These are phyloP conservation scores for Brachyopa scutellaris DNA, from an alignment of 2,888 invertebrate genomes.

Conservation along the genomic window DNA sequence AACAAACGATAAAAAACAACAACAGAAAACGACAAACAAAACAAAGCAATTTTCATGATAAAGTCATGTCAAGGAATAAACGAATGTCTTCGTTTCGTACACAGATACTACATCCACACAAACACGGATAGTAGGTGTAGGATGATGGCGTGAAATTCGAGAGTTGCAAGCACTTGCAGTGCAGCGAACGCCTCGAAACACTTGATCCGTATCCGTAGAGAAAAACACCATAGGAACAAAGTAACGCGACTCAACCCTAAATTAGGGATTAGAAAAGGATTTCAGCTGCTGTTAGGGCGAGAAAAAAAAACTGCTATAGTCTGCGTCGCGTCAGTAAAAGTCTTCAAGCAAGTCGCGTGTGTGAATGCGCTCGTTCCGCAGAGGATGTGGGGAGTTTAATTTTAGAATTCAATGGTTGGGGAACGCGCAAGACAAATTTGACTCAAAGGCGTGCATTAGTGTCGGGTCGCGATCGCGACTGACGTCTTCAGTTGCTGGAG, in stretches of 20 bases:
- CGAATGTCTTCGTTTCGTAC: constrained; percentile 15
- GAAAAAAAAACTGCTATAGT: not conserved
- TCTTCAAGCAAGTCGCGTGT: constrained; percentile 34
- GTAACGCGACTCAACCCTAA: constrained; percentile 15
- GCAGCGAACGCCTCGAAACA: not conserved
- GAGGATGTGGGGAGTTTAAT: constrained; percentile 48
- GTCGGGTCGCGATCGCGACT: constrained; percentile 18
- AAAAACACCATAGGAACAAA: not conserved
- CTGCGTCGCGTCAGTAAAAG: not conserved
- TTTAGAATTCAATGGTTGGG: constrained; percentile 37
- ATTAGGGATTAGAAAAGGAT: constrained; percentile 43
- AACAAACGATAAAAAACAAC: constrained; percentile 14
- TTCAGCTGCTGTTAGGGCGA: not conserved
- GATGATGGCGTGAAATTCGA: constrained; percentile 35
- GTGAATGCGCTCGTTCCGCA: constrained; percentile 29
- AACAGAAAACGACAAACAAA: constrained; percentile 14
- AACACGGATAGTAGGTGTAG: not conserved
- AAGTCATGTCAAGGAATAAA: constrained; percentile 50
- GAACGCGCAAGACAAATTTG: constrained; percentile 23
- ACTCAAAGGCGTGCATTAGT: constrained; percentile 31
- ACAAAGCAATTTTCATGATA: constrained; percentile 37
- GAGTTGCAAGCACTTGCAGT: constrained; percentile 13
- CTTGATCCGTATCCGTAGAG: constrained; percentile 7
- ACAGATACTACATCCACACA: not conserved
- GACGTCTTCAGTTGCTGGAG: not conserved